Percentiles rank a stretch among this genome's conserved stretches.
Conservation (phyloP, 2,797 vertebrate genomes). For the Pampus argenteus region DNA sequence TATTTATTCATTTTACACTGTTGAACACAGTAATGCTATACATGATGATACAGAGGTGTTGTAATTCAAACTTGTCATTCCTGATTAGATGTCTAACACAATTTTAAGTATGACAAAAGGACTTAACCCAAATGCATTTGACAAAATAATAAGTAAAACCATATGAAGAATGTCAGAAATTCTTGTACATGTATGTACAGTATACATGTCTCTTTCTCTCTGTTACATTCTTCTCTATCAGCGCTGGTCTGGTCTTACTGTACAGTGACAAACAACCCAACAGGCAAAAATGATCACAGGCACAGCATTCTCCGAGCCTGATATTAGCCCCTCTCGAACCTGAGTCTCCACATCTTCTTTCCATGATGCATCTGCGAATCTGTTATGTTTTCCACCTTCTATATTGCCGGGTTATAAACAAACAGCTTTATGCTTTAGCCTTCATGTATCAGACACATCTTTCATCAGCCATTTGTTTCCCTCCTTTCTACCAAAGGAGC, state of each 20-base stretch:
- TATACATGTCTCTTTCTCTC: slow-evolving; percentile 9
- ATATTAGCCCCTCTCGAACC: slow-evolving; percentile 11
- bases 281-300: slow-evolving; percentile 22
- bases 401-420: slow-evolving; percentile 41
- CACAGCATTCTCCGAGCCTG: background rate
- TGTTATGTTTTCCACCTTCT: slow-evolving; percentile 31
- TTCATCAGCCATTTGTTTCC: slow-evolving; percentile 53
- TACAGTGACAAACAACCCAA: slow-evolving; percentile 2
- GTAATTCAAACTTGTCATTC: background rate
- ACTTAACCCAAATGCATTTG: background rate
- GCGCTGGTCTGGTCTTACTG: slow-evolving; percentile 1
- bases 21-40: slow-evolving; percentile 21
- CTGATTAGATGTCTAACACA: background rate
- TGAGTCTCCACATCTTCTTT: slow-evolving; percentile 38
- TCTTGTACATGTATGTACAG: background rate
- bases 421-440: slow-evolving; percentile 41
- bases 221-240: background rate
- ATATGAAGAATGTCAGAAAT: background rate
- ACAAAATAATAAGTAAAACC: slow-evolving; percentile 2
- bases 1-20: background rate
- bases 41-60: slow-evolving; percentile 13
- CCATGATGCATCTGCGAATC: slow-evolving; percentile 38
- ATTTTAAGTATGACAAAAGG: background rate
- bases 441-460: slow-evolving; percentile 40
- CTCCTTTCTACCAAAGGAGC: slow-evolving; percentile 49